phyloP scores from a whole-genome alignment of 2,888 invertebrate species.

The Odontothrips loti region DNA sequence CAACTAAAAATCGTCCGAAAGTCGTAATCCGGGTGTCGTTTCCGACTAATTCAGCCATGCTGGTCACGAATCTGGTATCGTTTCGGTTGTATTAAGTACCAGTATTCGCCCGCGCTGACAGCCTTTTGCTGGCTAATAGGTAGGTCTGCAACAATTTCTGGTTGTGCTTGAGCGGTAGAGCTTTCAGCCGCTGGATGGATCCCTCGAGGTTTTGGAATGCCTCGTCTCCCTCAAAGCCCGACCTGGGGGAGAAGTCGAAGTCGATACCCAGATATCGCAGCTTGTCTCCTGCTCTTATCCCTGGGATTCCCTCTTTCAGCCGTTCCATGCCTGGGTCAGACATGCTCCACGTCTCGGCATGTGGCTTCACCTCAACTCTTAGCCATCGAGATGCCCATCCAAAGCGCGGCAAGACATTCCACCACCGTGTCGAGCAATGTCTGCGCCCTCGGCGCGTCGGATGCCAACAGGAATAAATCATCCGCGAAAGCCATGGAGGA shows the following conservation, averaged over 20 bases:
- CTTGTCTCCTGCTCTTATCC: no score
- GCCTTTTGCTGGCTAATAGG: neutral
- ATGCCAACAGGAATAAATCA: slow-evolving; percentile 32
- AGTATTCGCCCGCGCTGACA: no score
- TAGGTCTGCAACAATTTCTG: slow-evolving; percentile 30
- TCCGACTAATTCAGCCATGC: no score
- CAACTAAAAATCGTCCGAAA: no score
- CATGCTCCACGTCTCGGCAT: slow-evolving; percentile 25
- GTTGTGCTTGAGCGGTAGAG: slow-evolving; percentile 19
- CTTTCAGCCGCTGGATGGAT: neutral
- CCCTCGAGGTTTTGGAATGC: neutral
- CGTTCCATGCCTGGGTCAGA: slow-evolving; percentile 40
- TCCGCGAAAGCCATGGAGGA: slow-evolving; percentile 32
- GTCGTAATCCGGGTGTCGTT: no score
- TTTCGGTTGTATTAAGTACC: no score
- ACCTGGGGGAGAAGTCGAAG: neutral
- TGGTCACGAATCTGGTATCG: no score
- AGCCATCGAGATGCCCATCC: slow-evolving; percentile 28
- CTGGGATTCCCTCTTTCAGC: slow-evolving; percentile 30
- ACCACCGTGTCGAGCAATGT: no score
- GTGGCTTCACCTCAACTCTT: neutral
- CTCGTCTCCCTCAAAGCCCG: slow-evolving; percentile 5
- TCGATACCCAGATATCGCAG: slow-evolving; percentile 30
- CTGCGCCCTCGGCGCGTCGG: no score
- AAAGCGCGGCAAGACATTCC: slow-evolving; percentile 29